Conservation (phyloP, 2,797 vertebrate species). For the Psittacula echo region DNA sequence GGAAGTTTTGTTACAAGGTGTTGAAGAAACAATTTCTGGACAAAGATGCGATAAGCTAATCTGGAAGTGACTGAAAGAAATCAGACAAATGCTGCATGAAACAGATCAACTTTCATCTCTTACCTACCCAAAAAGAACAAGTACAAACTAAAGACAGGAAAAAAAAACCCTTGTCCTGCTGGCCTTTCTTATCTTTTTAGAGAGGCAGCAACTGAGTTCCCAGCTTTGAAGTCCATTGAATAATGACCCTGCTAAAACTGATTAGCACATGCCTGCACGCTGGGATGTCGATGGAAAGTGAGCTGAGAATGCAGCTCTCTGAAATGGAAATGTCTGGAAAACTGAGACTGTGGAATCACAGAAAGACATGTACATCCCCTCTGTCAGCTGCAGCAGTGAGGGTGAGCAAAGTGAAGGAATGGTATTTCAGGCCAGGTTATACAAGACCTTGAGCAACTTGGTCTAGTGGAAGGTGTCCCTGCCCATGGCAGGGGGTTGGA, state of each 20-base stretch:
- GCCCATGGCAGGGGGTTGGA: not conserved
- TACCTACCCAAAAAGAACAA: conserved; percentile 7
- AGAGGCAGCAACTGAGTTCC: not conserved
- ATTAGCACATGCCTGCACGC: not conserved
- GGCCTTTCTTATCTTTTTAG: conserved; percentile 23
- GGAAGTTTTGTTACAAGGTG: conserved; percentile 11
- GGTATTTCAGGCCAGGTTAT: not conserved
- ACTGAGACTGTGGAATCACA: not conserved
- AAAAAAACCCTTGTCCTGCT: conserved; percentile 36
- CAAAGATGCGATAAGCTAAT: conserved; percentile 33
- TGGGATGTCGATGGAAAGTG: not conserved
- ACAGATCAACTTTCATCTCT: conserved; percentile 26
- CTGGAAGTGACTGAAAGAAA: conserved; percentile 21
- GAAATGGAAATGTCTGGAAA: not conserved
- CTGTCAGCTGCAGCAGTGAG: not conserved
- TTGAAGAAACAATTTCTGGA: conserved; percentile 25
- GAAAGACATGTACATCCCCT: not conserved
- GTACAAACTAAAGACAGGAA: conserved; percentile 7
- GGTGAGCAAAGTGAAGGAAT: not conserved
- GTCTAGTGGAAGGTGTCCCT: not conserved
- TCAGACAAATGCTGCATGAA: conserved; percentile 25
- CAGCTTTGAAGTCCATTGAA: conserved; percentile 49
- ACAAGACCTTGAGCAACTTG: not conserved
- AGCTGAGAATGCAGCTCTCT: not conserved
- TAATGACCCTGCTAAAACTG: conserved; percentile 14